phyloP scores from a whole-genome alignment of 2,113 vertebrate species.

The Sciurus niger region DNA sequence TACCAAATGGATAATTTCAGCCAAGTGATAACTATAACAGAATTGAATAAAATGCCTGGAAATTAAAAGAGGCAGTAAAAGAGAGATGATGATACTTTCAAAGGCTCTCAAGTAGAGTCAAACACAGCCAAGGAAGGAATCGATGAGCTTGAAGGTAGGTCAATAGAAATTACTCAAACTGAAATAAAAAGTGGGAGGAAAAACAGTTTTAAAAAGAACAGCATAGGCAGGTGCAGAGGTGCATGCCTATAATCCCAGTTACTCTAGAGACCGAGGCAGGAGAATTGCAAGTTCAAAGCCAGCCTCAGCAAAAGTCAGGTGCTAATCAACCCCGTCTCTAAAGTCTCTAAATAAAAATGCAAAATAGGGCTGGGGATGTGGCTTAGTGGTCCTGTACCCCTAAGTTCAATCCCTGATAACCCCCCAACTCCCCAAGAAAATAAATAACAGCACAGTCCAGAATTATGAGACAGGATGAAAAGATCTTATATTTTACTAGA shows the following conservation, averaged over 20 bases:
- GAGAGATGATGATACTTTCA: neutral
- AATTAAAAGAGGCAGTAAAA: neutral
- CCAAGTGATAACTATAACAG: neutral
- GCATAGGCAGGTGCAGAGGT: neutral
- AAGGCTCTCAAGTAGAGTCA: neutral
- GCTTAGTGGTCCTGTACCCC: no score
- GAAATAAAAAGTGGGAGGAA: neutral
- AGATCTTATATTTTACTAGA: neutral
- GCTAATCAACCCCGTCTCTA: no score
- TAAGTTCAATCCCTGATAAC: no score
- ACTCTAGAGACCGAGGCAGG: no score
- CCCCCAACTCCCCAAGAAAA: no score
- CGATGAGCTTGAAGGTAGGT: neutral
- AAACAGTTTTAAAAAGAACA: neutral
- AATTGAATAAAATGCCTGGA: constrained; percentile 5
- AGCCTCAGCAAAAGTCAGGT: no score
- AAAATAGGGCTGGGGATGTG: no score
- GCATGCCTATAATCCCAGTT: no score
- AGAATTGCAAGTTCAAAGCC: no score
- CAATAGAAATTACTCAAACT: neutral
- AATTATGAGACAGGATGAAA: neutral
- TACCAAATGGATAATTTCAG: neutral
- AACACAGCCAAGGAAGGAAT: neutral
- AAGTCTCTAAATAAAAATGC: no score
- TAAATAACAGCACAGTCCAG: neutral